A percentile compares a stretch with the other conserved stretches of the same genome.
Evolutionary conservation across 2,888 invertebrate species (phyloP).

Genomic region (Mylabris sibirica): DNA sequence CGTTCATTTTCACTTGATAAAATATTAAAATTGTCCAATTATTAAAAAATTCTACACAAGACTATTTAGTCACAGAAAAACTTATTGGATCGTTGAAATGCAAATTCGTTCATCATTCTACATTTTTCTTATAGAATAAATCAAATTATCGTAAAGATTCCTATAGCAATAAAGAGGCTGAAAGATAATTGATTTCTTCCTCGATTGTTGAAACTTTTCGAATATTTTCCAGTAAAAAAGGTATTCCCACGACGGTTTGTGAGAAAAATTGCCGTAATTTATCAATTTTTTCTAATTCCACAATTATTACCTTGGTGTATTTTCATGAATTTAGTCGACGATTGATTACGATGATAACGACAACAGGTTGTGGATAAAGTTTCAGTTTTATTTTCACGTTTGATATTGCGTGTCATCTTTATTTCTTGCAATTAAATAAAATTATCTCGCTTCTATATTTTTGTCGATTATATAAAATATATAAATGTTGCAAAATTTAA

Average conservation of each 20-base stretch:
- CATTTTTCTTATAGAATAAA: neutral
- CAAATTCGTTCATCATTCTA: neutral
- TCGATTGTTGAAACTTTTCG: neutral
- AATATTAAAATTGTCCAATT: neutral
- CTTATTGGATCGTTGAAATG: neutral
- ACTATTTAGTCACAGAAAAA: too few species aligned
- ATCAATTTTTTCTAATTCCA: neutral
- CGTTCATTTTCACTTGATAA: constrained; percentile 42
- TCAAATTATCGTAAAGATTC: neutral
- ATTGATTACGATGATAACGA: constrained; percentile 1
- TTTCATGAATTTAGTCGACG: neutral
- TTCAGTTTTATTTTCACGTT: neutral
- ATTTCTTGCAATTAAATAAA: neutral
- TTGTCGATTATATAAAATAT: too few species aligned
- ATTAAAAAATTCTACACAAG: too few species aligned
- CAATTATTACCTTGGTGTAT: neutral
- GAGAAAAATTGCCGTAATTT: neutral
- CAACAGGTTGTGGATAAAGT: constrained; percentile 6
- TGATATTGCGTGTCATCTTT: neutral
- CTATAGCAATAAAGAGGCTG: neutral
- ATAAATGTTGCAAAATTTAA: too few species aligned
- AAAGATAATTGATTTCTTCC: neutral
- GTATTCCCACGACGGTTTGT: neutral
- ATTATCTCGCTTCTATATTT: too few species aligned
- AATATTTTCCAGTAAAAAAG: neutral